phyloP scores from a whole-genome alignment of 2,888 invertebrate species.

The Brenthis hecate region DNA sequence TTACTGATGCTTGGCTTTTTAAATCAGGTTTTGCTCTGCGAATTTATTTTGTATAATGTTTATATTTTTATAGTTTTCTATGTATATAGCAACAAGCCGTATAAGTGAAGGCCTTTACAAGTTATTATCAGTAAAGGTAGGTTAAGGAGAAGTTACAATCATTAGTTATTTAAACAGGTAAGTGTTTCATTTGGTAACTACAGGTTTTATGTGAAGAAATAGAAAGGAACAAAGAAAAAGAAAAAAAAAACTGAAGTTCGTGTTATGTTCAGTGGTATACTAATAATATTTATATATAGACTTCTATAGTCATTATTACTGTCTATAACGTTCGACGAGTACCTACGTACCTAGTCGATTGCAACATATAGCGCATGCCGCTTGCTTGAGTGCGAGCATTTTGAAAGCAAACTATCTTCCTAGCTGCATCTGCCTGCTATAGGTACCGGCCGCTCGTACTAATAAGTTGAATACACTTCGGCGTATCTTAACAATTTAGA shows the following conservation, averaged over 20 bases:
- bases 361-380: conserved; percentile 1
- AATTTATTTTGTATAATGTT: not conserved
- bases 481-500: conserved; percentile 62
- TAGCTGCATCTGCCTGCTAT: conserved; percentile 44
- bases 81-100: not conserved
- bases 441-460: conserved; percentile 46
- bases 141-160: not conserved
- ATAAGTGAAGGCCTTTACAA: not conserved
- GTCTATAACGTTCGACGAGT: not conserved
- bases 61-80: not conserved
- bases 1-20: not conserved
- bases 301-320: not conserved
- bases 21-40: not conserved
- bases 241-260: no score
- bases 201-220: not conserved
- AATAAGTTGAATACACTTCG: conserved; percentile 64
- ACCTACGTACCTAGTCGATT: conserved; percentile 1
- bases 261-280: no score
- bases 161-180: not conserved
- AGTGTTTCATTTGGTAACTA: conserved; percentile 2
- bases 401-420: conserved; percentile 41
- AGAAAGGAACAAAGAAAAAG: no score
- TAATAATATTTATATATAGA: no score
- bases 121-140: not conserved
- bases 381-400: conserved; percentile 18